A percentile compares a stretch with the other conserved stretches of the same genome.
phyloP scores from a whole-genome alignment of 1,140 invertebrate genomes.

The Mamestra configurata region DNA sequence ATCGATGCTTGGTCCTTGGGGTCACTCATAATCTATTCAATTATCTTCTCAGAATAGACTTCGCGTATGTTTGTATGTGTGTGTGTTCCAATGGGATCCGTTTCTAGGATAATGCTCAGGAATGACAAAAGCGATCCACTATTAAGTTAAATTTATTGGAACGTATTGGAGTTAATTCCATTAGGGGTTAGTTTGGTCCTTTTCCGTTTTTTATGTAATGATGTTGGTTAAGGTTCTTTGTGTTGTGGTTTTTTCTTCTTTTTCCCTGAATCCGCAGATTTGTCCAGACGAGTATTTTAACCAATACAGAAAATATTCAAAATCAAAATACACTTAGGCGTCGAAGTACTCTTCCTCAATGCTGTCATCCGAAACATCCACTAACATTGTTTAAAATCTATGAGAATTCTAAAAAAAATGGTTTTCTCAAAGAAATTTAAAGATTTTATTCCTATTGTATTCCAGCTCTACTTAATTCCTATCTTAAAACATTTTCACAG shows the following conservation, averaged over 20 bases:
- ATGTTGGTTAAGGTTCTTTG: background rate
- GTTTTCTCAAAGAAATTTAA: too few species aligned
- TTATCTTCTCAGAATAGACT: slow-evolving; percentile 11
- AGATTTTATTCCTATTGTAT: background rate
- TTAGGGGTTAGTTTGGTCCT: slow-evolving; percentile 21
- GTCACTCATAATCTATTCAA: slow-evolving; percentile 40
- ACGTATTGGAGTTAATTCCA: slow-evolving; percentile 1
- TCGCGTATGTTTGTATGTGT: background rate
- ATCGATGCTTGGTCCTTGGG: slow-evolving; percentile 22
- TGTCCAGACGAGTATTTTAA: too few species aligned
- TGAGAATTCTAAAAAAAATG: too few species aligned
- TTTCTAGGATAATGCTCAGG: slow-evolving; percentile 26
- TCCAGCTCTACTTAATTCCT: background rate
- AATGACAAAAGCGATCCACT: slow-evolving; percentile 36
- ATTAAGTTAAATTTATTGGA: slow-evolving; percentile 37
- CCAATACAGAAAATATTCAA: too few species aligned
- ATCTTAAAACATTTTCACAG: background rate
- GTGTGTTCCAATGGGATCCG: slow-evolving; percentile 23
- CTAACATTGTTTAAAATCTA: too few species aligned
- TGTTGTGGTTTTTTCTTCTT: background rate
- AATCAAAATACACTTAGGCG: too few species aligned
- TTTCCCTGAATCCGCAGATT: background rate
- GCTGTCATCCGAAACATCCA: too few species aligned
- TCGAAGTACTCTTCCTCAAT: too few species aligned
- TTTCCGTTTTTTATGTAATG: background rate